Percentiles rank a stretch among this genome's conserved stretches.
These are phyloP conservation scores for Drosophila pseudotakahashii DNA, from an alignment of 2,888 invertebrate genomes.

Conservation along the genomic window DNA sequence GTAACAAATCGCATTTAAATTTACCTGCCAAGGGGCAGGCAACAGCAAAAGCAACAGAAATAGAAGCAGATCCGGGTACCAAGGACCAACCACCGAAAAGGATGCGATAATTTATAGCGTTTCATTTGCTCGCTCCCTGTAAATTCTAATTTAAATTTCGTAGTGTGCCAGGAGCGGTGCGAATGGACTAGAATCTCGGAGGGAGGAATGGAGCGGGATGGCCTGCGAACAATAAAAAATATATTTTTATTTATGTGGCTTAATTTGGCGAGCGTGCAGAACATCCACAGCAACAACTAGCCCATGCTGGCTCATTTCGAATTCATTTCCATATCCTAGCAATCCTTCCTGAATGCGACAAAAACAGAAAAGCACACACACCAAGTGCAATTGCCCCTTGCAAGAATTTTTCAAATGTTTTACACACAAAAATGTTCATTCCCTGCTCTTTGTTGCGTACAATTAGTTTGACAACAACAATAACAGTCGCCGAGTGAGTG, in stretches of 20 bases:
- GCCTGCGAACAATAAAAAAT: conserved; percentile 57
- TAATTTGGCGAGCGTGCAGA: conserved; percentile 65
- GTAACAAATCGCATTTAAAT: conserved; percentile 82
- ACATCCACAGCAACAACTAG: conserved; percentile 36
- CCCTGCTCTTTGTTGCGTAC: conserved; percentile 74
- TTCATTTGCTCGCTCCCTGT: conserved; percentile 62
- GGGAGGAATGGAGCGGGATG: conserved; percentile 25
- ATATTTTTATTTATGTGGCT: conserved; percentile 75
- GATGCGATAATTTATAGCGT: conserved; percentile 79
- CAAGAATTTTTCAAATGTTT: conserved; percentile 73
- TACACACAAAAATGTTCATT: conserved; percentile 60
- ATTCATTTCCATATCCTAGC: conserved; percentile 55
- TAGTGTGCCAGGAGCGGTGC: conserved; percentile 73
- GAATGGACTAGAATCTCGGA: conserved; percentile 35
- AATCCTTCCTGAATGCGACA: conserved; percentile 23
- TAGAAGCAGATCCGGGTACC: conserved; percentile 3
- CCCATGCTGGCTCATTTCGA: conserved; percentile 46
- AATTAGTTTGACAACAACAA: conserved; percentile 70
- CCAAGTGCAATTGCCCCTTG: conserved; percentile 71
- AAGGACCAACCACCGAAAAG: conserved; percentile 67
- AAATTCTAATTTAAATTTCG: conserved; percentile 83
- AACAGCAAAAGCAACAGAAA: conserved; percentile 12
- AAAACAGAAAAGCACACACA: conserved; percentile 12
- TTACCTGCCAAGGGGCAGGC: conserved; percentile 67
- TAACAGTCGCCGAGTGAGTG: conserved; percentile 27